phyloP scores from a whole-genome alignment of 2,888 invertebrate species.

The Adelphocoris suturalis region DNA sequence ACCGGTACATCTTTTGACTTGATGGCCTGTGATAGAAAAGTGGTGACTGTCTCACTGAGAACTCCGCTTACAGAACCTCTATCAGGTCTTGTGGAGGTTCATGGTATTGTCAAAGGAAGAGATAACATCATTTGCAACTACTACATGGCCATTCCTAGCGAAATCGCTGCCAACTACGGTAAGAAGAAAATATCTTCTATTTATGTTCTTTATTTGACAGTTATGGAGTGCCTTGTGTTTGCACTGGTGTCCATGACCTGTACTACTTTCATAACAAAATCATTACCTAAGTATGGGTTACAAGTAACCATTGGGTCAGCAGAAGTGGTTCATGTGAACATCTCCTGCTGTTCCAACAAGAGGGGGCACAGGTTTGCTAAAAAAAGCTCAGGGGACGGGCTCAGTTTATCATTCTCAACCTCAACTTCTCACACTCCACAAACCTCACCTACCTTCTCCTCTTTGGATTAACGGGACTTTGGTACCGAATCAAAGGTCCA shows the following conservation, averaged over 20 bases:
- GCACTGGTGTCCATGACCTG: neutral
- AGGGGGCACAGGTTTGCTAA: no score
- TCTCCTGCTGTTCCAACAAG: no score
- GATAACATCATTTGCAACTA: constrained; percentile 74
- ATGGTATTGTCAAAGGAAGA: constrained; percentile 74
- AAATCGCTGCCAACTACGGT: constrained; percentile 74
- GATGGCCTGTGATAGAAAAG: constrained; percentile 73
- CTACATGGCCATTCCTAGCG: constrained; percentile 72
- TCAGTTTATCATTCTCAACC: no score
- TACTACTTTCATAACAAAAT: no score
- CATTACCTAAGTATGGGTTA: no score
- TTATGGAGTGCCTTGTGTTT: neutral
- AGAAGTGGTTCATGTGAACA: no score
- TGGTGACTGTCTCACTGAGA: constrained; percentile 72
- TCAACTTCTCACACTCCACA: no score
- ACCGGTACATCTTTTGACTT: constrained; percentile 74
- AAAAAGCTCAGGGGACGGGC: no score
- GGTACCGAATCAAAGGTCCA: no score
- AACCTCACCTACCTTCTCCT: no score
- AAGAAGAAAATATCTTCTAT: constrained; percentile 56
- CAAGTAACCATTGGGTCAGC: no score
- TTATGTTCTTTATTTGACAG: neutral
- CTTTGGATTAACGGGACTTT: no score
- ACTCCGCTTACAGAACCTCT: constrained; percentile 73
- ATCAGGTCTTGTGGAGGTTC: constrained; percentile 75